Conservation (phyloP, 2,113 vertebrate species). For the Bombycilla garrulus region DNA sequence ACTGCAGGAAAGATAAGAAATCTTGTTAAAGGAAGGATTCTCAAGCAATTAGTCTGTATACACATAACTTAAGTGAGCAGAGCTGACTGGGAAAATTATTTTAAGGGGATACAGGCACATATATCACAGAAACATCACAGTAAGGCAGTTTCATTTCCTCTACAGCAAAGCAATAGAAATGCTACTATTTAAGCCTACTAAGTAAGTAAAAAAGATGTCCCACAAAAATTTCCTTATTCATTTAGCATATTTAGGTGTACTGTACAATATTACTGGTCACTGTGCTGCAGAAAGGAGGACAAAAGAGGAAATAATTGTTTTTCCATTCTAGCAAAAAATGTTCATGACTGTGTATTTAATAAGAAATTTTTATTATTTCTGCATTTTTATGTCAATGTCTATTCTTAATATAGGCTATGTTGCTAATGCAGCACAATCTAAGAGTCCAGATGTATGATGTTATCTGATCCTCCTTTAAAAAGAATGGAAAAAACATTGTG, state of each 20-base stretch:
- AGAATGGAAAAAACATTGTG: not conserved
- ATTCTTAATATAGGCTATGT: not conserved
- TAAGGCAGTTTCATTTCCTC: not conserved
- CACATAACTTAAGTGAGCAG: not conserved
- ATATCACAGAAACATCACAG: not conserved
- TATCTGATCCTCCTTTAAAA: not conserved
- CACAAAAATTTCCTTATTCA: not conserved
- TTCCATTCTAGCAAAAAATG: not conserved
- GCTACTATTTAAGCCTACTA: not conserved
- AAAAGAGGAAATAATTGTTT: not conserved
- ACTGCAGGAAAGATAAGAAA: not conserved
- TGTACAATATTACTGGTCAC: not conserved
- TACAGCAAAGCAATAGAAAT: not conserved
- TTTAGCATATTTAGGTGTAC: not conserved
- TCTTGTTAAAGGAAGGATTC: not conserved
- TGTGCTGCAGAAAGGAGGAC: not conserved
- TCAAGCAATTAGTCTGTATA: not conserved
- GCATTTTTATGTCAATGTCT: not conserved
- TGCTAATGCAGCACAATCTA: not conserved
- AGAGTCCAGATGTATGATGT: not conserved
- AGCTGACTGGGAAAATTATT: not conserved
- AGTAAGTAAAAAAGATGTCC: not conserved
- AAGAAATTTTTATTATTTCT: not conserved
- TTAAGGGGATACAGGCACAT: not conserved
- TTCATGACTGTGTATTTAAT: not conserved